Conservation (phyloP, 1,140 invertebrate species). For the Apis dorsata region DNA sequence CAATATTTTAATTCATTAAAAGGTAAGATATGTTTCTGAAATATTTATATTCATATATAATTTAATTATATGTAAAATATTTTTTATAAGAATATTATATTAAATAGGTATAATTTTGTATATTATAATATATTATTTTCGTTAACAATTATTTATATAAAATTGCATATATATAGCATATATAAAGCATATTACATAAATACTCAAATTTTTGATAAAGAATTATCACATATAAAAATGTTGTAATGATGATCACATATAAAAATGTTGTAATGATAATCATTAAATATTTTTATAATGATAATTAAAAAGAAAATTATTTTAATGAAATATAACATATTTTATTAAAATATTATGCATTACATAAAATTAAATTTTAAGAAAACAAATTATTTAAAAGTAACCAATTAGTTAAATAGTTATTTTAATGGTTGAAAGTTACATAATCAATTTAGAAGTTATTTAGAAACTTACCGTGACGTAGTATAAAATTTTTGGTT, state of each 20-base stretch:
- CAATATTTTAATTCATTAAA: not conserved
- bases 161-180: not conserved
- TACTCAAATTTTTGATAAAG: not conserved
- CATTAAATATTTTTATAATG: not conserved
- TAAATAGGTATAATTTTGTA: not conserved
- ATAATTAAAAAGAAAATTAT: not conserved
- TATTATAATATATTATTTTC: not conserved
- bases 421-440: not conserved
- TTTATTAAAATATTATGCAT: not conserved
- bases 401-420: not conserved
- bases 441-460: not conserved
- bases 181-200: not conserved
- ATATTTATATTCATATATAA: too few species aligned
- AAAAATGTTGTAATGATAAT: not conserved
- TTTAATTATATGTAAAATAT: not conserved
- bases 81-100: not conserved
- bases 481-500: constrained; percentile 71
- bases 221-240: not conserved
- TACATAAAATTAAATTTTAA: not conserved
- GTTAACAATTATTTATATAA: not conserved
- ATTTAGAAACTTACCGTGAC: constrained; percentile 69
- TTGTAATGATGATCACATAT: not conserved
- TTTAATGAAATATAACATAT: not conserved
- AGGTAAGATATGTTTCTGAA: not conserved
- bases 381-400: not conserved